Evolutionary conservation across 2,113 vertebrate genomes (phyloP), one percentile per base, ranked within the genome.

Genomic region (Rhinichthys klamathensis): DNA sequence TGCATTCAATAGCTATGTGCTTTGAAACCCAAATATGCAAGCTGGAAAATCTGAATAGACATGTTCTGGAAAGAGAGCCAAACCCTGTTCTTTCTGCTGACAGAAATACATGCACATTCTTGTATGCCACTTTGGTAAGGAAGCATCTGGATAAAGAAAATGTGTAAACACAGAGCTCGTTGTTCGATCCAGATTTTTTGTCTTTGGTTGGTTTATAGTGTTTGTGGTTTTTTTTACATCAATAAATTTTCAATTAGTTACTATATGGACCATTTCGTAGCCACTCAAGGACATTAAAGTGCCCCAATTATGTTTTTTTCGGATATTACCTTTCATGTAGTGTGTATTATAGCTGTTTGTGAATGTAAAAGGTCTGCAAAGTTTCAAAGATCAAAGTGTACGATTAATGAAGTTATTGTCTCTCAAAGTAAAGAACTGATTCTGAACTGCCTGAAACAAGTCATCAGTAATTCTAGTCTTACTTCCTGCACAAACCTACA

Each of bases 21-120:
- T 54, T 84, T 84, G 38, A 80, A 84, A 74, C 6, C 27, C 35
- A 58, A 44, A 46, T 65, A 82, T 77, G 74, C 32, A 80, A 84
- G 74, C 51, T 32, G 25, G 60, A 30, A 70, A 83, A 72, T 84
- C 15, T 73, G 21, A 80, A 74, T 21, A 83, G 58, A 49, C 58
- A 51, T 75, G 46, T 87, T 85, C 51, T 56, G 30, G 23, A 81
- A 87, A 18, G 0, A 75, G 32, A 75, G 25, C 72, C 46, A 81
- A 83, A 44, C 69, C 25, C 4, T 6, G 44, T 27, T 58, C 60
- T 41, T 63, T 74, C 25, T 73, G 78, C 83, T 72, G 67, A 72
- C 46, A 56, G 49, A 58, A 58, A 35, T 35, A 70, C 81, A 83
- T 72, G 46, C 67, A 25, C 27, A 82, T 82, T 70, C 27, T 32